phyloP scores from a whole-genome alignment of 2,113 vertebrate genomes.

The Pedetes capensis region DNA sequence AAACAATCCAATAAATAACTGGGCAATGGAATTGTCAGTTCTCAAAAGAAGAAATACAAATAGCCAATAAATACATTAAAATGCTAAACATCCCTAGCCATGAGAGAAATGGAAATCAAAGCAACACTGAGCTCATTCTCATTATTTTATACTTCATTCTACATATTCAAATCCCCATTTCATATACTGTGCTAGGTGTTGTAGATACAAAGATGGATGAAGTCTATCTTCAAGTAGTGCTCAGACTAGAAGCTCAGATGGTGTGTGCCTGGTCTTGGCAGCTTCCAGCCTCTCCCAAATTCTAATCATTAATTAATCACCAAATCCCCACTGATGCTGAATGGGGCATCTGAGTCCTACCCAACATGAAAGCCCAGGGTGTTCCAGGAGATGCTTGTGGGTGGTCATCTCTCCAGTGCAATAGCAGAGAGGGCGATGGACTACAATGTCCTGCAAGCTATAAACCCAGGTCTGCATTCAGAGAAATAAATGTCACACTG shows the following conservation, averaged over 20 bases:
- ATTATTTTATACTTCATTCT: background rate
- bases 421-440: accelerated
- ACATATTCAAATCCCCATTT: background rate
- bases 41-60: too few relatives aligned
- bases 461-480: background rate
- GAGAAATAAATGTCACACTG: background rate
- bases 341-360: background rate
- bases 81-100: too few relatives aligned
- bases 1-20: too few relatives aligned
- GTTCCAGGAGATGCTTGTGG: too few relatives aligned
- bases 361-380: background rate
- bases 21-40: too few relatives aligned
- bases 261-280: accelerated
- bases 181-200: accelerated
- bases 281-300: background rate
- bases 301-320: background rate
- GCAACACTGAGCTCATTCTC: too few relatives aligned
- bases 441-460: accelerated
- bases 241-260: too few relatives aligned
- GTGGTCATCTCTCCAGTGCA: accelerated
- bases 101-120: too few relatives aligned
- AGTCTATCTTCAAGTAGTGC: background rate
- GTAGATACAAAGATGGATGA: background rate
- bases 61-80: too few relatives aligned
- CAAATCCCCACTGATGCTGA: background rate